These are phyloP conservation scores for Limnephilus rhombicus DNA, from an alignment of 2,888 invertebrate genomes.

Conservation along the genomic window DNA sequence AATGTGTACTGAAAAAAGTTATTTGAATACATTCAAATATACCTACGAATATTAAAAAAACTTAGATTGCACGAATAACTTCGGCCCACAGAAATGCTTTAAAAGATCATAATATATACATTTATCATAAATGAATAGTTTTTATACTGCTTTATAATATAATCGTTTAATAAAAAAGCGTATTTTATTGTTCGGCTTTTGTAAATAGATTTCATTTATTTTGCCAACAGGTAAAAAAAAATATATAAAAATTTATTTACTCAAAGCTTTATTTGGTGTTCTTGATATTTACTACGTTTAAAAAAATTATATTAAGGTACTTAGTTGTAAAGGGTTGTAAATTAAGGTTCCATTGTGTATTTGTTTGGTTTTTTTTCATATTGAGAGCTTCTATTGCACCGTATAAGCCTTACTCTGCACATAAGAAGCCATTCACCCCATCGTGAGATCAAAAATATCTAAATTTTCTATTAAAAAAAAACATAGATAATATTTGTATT, in stretches of 20 bases:
- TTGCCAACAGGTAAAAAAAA: not conserved
- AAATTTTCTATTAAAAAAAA: not conserved
- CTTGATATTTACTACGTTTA: not conserved
- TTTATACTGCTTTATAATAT: conserved; percentile 15
- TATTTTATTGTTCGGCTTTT: not conserved
- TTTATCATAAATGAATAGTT: conserved; percentile 9
- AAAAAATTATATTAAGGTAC: not conserved
- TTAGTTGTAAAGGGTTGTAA: not conserved
- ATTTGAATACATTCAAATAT: not conserved
- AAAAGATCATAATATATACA: conserved; percentile 25
- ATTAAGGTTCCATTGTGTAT: not conserved
- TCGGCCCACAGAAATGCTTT: conserved; percentile 49
- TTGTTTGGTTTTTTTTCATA: not conserved
- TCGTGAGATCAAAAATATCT: not conserved
- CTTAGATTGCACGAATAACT: conserved; percentile 15
- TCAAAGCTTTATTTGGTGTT: not conserved
- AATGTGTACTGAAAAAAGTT: not conserved
- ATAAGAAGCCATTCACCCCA: not conserved
- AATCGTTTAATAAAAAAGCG: not conserved
- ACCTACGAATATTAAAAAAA: not conserved
- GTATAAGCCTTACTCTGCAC: conserved; percentile 15
- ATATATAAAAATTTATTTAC: not conserved
- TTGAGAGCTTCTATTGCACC: conserved; percentile 12
- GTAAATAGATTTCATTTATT: not conserved
- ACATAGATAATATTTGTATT: not conserved